Percentiles rank a stretch among this genome's conserved stretches.
Conservation (phyloP, 2,888 invertebrate species). For the Rugalucina vietnamica region DNA sequence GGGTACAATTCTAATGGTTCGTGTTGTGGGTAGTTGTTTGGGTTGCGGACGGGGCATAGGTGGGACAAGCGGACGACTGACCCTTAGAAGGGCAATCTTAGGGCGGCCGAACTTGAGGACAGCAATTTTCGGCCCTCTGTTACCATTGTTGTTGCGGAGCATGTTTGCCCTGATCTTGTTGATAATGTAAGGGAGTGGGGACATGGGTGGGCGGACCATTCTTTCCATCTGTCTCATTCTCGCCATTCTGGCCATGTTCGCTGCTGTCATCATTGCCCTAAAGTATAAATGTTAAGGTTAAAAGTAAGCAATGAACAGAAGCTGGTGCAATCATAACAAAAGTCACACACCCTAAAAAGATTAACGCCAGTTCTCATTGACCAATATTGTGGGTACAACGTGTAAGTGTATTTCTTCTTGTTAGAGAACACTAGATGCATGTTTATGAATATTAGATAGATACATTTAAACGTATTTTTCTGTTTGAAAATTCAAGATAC, state of each 20-base stretch:
- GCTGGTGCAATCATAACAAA: too few species aligned
- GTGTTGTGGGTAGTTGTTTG: constrained; percentile 21
- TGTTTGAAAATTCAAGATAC: too few species aligned
- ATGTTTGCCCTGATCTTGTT: not conserved
- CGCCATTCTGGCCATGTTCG: not conserved
- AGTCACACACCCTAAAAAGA: too few species aligned
- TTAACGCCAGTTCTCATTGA: too few species aligned
- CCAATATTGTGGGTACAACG: too few species aligned
- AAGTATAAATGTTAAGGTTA: too few species aligned
- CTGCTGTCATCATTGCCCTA: not conserved
- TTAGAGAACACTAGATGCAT: too few species aligned
- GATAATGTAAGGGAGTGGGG: constrained; percentile 35
- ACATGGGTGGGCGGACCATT: constrained; percentile 11
- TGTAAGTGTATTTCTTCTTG: too few species aligned
- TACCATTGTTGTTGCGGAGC: not conserved
- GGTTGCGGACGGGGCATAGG: constrained; percentile 26
- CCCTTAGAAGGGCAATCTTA: not conserved
- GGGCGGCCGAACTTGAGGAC: constrained; percentile 36
- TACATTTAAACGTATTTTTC: too few species aligned
- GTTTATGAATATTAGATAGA: too few species aligned
- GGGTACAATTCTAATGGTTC: not conserved
- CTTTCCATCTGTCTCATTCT: not conserved
- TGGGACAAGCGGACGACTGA: constrained; percentile 45
- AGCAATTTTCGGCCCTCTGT: constrained; percentile 25
- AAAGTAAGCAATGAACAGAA: too few species aligned